A percentile compares a stretch with the other conserved stretches of the same genome.
Evolutionary conservation across 2,888 invertebrate genomes (phyloP).

Genomic region (Cryptus armator): DNA sequence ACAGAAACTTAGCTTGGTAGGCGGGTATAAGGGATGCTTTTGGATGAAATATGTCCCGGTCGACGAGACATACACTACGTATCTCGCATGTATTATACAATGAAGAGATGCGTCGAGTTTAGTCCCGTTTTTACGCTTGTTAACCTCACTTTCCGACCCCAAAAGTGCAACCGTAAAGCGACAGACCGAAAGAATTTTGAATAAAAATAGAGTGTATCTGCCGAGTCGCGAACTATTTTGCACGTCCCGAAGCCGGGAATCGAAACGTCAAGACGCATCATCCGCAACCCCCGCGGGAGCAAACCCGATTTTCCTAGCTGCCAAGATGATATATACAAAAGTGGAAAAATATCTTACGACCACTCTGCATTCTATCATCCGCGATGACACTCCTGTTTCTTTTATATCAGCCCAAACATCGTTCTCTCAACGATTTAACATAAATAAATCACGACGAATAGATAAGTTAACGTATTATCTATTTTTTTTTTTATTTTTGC

Average conservation of each 20-base stretch:
- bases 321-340: conserved; percentile 18
- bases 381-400: neutral
- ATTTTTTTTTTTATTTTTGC: neutral
- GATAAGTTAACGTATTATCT: neutral
- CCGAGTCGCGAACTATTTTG: neutral
- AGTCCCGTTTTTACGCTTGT: conserved; percentile 31
- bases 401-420: neutral
- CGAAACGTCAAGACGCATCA: conserved; percentile 15
- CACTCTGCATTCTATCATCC: conserved; percentile 9
- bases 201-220: neutral
- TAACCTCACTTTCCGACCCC: neutral
- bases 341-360: conserved; percentile 2
- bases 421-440: neutral
- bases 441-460: neutral
- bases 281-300: neutral
- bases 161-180: neutral
- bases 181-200: neutral
- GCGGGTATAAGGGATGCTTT: conserved; percentile 36
- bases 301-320: neutral
- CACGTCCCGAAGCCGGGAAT: conserved; percentile 1
- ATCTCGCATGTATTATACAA: conserved; percentile 38
- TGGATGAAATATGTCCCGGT: conserved; percentile 64
- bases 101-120: conserved; percentile 45
- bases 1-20: conserved; percentile 75
- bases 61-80: conserved; percentile 48